phyloP scores from a whole-genome alignment of 1,140 invertebrate genomes.

The Drosophila guanche region DNA sequence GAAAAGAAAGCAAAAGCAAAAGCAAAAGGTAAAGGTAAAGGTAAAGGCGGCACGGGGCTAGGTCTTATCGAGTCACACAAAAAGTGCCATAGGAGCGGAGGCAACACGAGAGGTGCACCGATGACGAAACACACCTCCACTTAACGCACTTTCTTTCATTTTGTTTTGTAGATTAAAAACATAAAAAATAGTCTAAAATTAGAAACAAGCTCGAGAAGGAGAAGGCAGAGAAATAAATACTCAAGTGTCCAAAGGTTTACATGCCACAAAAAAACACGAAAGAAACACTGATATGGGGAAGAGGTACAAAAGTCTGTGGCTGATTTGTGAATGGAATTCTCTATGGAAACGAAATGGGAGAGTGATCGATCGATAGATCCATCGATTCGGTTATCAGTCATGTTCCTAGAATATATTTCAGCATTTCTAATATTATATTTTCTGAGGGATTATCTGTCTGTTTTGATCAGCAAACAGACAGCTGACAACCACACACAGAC shows the following conservation, averaged over 20 bases:
- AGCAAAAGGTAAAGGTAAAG: conserved; percentile 56
- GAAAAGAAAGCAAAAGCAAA: conserved; percentile 66
- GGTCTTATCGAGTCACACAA: conserved; percentile 58
- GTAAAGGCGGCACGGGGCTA: conserved; percentile 4
- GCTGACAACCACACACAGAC: conserved; percentile 1
- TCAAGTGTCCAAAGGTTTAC: conserved; percentile 48
- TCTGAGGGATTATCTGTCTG: conserved; percentile 40
- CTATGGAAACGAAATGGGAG: conserved; percentile 12
- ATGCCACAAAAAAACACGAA: conserved; percentile 3
- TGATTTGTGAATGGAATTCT: conserved; percentile 78
- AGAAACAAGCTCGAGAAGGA: conserved; percentile 3
- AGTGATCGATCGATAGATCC: conserved; percentile 35
- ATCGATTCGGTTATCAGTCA: conserved; percentile 37
- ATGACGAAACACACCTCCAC: conserved; percentile 61
- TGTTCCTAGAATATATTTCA: too few relatives aligned
- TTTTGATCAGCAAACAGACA: conserved; percentile 35
- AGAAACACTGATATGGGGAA: conserved; percentile 19
- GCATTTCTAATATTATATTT: conserved; percentile 35
- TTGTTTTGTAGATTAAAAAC: conserved; percentile 39
- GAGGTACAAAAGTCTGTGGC: conserved; percentile 38
- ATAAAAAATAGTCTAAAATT: conserved; percentile 35
- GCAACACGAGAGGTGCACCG: conserved; percentile 23
- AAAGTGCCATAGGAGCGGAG: not conserved
- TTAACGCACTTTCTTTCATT: too few relatives aligned
- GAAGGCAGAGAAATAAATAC: conserved; percentile 27